Base-by-base conservation (phyloP, 2,113 vertebrate species). In the Petaurus breviceps region DNA sequence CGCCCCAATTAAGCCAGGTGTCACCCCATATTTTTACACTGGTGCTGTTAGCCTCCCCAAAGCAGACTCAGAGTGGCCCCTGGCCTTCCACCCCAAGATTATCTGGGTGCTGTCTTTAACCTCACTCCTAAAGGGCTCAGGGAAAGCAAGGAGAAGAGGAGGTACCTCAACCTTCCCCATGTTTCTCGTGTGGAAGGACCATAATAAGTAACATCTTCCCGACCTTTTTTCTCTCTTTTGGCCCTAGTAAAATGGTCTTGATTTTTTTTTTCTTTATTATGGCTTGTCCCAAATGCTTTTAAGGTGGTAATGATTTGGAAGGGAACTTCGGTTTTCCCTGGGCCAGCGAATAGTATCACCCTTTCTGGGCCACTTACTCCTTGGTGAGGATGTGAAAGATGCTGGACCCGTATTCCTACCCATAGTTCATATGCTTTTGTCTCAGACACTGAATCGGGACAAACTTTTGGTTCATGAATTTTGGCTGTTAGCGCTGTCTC, bases 51-150 rank as follows among this genome's bases (percentile, higher is more conserved):
- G 14, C 68, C 68, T 84, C n/a, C n/a, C 68, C 3, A 19, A 77
- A 77, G 14, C 61, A 14, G 37, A 0, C 5, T 77, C 14, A 19
- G 61, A 68, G 12, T 37, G 31, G 31, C 11, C 77, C 94, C 91
- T 47, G 51, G 95, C 1, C 49, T 91, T 8, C 77, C 95, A 51
- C 89, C 96, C 93, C 93, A 93, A 97, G 98, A 97, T 98, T 91
- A 98, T 97, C 93, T 49, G 54, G 0, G 94, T 19, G 49, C 94
- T 2, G 61, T 12, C 61, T 46, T 16, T 24, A 46, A 16, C 8
- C 1, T 61, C 51, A n/a, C 61, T 61, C 28, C 28, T 77, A 77
- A 77, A 12, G 61, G 12, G 12, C 37, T 77, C 37, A 19, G 31
- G 68, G 68, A 43, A n/a, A 84, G n/a, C 68, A 43, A n/a, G 37